Percentiles rank a stretch among this genome's conserved stretches.
These are phyloP conservation scores for Hofmannophila pseudospretella DNA, from an alignment of 2,888 invertebrate genomes.

Conservation along the genomic window DNA sequence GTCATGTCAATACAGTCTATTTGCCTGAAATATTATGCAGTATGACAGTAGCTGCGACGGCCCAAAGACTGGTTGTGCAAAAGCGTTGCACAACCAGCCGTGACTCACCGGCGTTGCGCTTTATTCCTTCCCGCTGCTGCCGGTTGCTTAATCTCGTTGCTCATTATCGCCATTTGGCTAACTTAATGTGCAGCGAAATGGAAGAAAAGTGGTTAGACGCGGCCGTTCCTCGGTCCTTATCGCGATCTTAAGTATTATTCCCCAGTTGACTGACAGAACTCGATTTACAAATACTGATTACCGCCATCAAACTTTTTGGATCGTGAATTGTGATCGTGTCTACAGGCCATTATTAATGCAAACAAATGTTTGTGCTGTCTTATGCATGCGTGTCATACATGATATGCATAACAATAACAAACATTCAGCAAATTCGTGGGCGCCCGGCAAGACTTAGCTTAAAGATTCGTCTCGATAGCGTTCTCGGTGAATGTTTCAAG, in stretches of 20 bases:
- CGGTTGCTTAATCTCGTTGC: conserved; percentile 47
- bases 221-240: conserved; percentile 3
- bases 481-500: conserved; percentile 73
- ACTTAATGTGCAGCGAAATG: conserved; percentile 13
- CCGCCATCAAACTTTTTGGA: conserved; percentile 20
- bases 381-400: not conserved
- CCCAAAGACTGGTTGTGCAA: conserved; percentile 56
- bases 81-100: conserved; percentile 51
- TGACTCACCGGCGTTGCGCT: conserved; percentile 60
- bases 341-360: conserved; percentile 11
- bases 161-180: conserved; percentile 41
- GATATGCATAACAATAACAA: conserved; percentile 17
- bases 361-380: conserved; percentile 5
- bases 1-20: conserved; percentile 19
- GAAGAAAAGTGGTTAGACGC: conserved; percentile 7
- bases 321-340: conserved; percentile 14
- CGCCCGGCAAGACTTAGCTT: conserved; percentile 48
- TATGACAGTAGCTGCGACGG: conserved; percentile 39
- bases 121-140: conserved; percentile 48
- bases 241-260: conserved; percentile 5
- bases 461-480: conserved; percentile 69
- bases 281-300: conserved; percentile 20
- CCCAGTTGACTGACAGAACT: conserved; percentile 5
- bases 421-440: conserved; percentile 52
- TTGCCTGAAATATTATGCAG: conserved; percentile 34